A percentile compares a stretch with the other conserved stretches of the same genome.
These are phyloP conservation scores for Aphelinus certus DNA, from an alignment of 1,140 invertebrate genomes.

Conservation along the genomic window DNA sequence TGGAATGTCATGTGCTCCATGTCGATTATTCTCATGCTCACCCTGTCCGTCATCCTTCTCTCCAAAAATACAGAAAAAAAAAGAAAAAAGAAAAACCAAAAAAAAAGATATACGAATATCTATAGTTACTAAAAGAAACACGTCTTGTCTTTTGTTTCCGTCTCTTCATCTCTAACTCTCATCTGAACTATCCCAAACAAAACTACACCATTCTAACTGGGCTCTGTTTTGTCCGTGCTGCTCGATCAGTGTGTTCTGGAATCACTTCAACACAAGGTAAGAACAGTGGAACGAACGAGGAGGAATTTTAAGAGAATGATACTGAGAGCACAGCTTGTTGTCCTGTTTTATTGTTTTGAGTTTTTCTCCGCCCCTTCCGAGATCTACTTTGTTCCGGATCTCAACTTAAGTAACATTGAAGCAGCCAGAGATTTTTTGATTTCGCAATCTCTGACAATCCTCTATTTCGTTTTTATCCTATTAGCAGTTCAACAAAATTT, in stretches of 20 bases:
- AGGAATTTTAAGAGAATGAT: slow-evolving; percentile 18
- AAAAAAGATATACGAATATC: slow-evolving; percentile 19
- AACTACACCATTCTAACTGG: slow-evolving; percentile 66
- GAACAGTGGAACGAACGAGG: slow-evolving; percentile 57
- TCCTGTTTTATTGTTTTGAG: slow-evolving; percentile 36
- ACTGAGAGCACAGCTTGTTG: slow-evolving; percentile 40
- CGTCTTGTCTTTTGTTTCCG: slow-evolving; percentile 54
- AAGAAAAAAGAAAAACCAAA: not conserved
- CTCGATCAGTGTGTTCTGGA: slow-evolving; percentile 93
- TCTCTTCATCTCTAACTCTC: slow-evolving; percentile 51
- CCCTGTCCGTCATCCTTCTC: not conserved
- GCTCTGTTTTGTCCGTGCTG: slow-evolving; percentile 73
- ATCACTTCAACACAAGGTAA: slow-evolving; percentile 98
- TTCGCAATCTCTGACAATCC: slow-evolving; percentile 40
- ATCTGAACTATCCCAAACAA: slow-evolving; percentile 40
- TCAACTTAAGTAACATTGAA: slow-evolving; percentile 6
- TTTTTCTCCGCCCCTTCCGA: slow-evolving; percentile 5
- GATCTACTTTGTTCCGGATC: slow-evolving; percentile 26
- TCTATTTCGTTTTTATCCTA: slow-evolving; percentile 45
- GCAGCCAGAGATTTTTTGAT: slow-evolving; percentile 29
- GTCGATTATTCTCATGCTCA: slow-evolving; percentile 32
- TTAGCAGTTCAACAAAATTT: slow-evolving; percentile 16
- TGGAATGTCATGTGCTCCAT: slow-evolving; percentile 33
- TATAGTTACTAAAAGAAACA: slow-evolving; percentile 32
- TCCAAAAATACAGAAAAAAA: not conserved